These are phyloP conservation scores for Allacma fusca DNA, from an alignment of 2,888 invertebrate species.

Conservation along the genomic window DNA sequence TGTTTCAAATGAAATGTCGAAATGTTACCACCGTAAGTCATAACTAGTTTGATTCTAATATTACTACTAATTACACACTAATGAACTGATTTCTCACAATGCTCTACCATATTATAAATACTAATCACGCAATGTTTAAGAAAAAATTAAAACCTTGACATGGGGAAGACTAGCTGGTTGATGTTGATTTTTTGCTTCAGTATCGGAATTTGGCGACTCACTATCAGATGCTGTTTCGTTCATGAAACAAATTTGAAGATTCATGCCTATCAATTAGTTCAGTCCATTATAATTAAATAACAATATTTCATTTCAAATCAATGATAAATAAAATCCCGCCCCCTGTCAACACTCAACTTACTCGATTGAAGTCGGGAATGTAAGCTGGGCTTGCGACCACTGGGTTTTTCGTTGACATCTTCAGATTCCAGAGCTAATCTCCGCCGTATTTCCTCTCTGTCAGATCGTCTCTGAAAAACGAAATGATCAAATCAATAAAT, in stretches of 20 bases:
- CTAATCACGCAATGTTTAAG: neutral
- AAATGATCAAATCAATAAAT: conserved; percentile 47
- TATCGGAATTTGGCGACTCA: conserved; percentile 79
- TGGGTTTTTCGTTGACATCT: conserved; percentile 73
- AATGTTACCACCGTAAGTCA: no score
- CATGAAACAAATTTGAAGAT: conserved; percentile 95
- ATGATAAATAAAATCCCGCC: neutral
- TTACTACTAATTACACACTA: no score
- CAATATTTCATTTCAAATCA: conserved; percentile 5
- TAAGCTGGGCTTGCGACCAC: conserved; percentile 84
- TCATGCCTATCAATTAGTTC: conserved; percentile 73
- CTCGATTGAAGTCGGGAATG: conserved; percentile 79
- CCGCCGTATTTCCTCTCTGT: conserved; percentile 88
- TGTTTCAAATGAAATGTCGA: no score
- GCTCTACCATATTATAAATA: no score
- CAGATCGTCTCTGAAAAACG: conserved; percentile 80
- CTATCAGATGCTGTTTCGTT: conserved; percentile 88
- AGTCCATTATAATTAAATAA: conserved; percentile 40
- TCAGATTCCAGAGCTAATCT: conserved; percentile 82
- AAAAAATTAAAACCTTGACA: conserved; percentile 36
- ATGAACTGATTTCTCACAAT: no score
- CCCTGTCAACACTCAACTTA: conserved; percentile 37
- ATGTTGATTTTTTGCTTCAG: conserved; percentile 67
- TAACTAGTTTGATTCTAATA: no score
- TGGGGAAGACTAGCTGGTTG: conserved; percentile 61